Evolutionary conservation across 2,888 invertebrate genomes (phyloP).

Genomic region (Orchesellides sinensis): DNA sequence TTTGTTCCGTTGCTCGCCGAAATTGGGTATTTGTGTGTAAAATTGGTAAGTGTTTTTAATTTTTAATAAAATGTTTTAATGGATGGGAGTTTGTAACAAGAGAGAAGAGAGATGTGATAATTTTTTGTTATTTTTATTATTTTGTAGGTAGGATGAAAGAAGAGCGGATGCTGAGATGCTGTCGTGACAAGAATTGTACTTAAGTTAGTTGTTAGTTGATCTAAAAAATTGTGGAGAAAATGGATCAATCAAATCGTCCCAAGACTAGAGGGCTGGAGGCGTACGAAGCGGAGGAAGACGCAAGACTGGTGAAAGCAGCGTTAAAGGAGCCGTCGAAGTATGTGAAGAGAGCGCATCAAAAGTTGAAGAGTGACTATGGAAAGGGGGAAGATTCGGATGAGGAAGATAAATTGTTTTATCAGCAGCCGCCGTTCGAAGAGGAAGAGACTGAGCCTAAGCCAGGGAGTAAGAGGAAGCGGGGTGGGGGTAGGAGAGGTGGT

Average conservation of each 20-base stretch:
- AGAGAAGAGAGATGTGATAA: too few species aligned
- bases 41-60: too few species aligned
- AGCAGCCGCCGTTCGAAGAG: constrained; percentile 34
- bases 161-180: too few species aligned
- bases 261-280: constrained; percentile 50
- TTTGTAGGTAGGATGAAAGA: too few species aligned
- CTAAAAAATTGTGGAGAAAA: background rate
- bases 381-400: constrained; percentile 33
- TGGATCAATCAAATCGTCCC: constrained; percentile 53
- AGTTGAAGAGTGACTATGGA: constrained; percentile 36
- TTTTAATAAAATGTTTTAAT: too few species aligned
- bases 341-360: constrained; percentile 35
- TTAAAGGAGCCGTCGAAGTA: constrained; percentile 25
- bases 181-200: too few species aligned
- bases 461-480: constrained; percentile 29
- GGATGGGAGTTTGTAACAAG: too few species aligned
- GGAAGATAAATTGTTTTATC: constrained; percentile 39
- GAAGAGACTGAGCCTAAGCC: constrained; percentile 37
- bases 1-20: too few species aligned
- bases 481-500: constrained; percentile 34
- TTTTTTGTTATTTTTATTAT: too few species aligned
- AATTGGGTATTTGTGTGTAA: too few species aligned
- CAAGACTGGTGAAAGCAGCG: constrained; percentile 33
- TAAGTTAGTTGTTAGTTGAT: too few species aligned
- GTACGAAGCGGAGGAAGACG: constrained; percentile 49